Conservation (phyloP, 2,797 vertebrate genomes). For the Peromyscus attwateri region DNA sequence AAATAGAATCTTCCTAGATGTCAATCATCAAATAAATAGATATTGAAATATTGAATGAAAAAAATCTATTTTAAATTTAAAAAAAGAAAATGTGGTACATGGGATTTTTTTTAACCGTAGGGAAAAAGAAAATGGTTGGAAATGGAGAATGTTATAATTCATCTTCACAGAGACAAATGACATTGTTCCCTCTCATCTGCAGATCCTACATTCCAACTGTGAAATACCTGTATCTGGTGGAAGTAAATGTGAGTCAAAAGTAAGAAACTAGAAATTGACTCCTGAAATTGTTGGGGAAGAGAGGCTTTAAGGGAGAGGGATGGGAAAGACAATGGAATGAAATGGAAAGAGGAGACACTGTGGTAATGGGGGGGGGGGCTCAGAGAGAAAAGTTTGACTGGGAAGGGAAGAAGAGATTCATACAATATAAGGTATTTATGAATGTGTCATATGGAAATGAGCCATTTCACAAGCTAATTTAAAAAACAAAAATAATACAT, state of each 20-base stretch:
- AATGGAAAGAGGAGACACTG: neutral
- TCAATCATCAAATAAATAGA: neutral
- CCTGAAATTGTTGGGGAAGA: neutral
- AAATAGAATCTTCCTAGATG: neutral
- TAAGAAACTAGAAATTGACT: neutral
- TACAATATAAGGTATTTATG: neutral
- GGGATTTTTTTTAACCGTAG: neutral
- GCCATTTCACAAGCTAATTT: neutral
- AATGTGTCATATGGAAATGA: neutral
- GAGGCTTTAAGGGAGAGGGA: neutral
- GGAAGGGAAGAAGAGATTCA: neutral
- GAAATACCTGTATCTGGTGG: too few relatives aligned
- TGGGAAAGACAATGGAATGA: neutral
- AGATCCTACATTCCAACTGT: neutral
- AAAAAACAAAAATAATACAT: neutral
- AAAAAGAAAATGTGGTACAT: neutral
- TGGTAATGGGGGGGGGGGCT: neutral
- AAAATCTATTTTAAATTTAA: neutral
- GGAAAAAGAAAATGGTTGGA: neutral
- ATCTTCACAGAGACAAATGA: neutral
- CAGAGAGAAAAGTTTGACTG: neutral
- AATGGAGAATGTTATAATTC: too few relatives aligned
- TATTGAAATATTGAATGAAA: neutral
- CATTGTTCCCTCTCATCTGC: neutral
- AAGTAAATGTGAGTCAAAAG: neutral